Conservation (phyloP, 2,888 invertebrate species). For the Hylaea fasciaria region DNA sequence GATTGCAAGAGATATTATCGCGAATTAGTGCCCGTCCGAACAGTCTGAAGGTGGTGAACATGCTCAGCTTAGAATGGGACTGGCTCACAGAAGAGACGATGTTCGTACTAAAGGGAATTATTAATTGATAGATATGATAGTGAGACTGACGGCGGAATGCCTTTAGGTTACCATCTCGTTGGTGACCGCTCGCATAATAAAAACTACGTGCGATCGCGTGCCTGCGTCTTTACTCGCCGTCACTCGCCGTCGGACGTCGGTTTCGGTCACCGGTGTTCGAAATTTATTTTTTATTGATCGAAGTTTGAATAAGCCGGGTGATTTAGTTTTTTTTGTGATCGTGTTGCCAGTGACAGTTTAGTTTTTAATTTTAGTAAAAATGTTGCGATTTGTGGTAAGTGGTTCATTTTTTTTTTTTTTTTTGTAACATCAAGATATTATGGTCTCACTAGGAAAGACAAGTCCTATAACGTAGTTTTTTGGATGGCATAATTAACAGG, state of each 20-base stretch:
- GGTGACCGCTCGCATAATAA: conserved; percentile 42
- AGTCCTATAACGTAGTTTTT: too few species aligned
- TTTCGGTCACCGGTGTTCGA: conserved; percentile 51
- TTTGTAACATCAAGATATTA: too few species aligned
- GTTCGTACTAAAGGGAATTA: too few species aligned
- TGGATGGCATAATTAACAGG: too few species aligned
- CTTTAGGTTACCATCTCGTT: conserved; percentile 3
- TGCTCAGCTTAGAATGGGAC: too few species aligned
- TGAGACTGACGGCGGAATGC: too few species aligned
- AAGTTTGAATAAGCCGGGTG: conserved; percentile 38
- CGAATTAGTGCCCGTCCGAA: too few species aligned
- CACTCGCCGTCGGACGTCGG: conserved; percentile 54
- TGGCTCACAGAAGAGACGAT: too few species aligned
- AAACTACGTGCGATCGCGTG: conserved; percentile 38
- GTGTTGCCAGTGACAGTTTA: conserved; percentile 36
- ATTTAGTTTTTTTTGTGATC: conserved; percentile 34
- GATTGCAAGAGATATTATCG: too few species aligned
- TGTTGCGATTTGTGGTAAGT: conserved; percentile 45
- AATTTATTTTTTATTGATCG: conserved; percentile 36
- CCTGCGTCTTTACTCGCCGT: conserved; percentile 37
- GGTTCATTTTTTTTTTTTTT: not conserved
- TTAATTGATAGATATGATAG: too few species aligned
- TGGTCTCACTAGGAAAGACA: too few species aligned
- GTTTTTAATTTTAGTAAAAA: conserved; percentile 29
- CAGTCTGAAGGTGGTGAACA: too few species aligned